Evolutionary conservation across 2,113 vertebrate genomes (phyloP).

Genomic region (Phycodurus eques): DNA sequence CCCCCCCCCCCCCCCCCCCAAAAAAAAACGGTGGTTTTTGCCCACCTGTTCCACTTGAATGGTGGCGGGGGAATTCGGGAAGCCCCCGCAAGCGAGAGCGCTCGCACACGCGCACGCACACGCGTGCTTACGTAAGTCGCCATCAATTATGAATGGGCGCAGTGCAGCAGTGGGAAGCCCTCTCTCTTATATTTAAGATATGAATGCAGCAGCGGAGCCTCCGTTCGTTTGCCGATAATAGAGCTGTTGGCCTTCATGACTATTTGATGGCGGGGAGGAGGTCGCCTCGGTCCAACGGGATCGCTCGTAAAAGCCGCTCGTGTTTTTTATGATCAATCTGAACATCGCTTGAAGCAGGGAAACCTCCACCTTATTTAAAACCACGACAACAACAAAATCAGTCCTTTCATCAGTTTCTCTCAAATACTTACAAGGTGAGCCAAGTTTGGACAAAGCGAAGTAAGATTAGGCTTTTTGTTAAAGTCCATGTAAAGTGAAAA

Average conservation of each 20-base stretch:
- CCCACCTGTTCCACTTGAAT: not conserved
- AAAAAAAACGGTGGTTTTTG: not conserved
- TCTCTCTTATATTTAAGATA: conserved; percentile 36
- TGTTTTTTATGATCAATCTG: not conserved
- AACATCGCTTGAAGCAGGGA: not conserved
- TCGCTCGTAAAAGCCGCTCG: not conserved
- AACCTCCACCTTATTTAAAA: not conserved
- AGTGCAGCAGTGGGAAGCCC: conserved; percentile 27
- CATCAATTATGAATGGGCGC: conserved; percentile 53
- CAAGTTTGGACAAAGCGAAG: no score
- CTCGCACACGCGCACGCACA: no score
- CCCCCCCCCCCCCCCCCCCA: no score
- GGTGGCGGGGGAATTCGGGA: conserved; percentile 21
- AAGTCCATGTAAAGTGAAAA: no score
- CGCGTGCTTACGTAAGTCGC: conserved; percentile 44
- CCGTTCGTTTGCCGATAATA: conserved; percentile 30
- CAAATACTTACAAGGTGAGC: no score
- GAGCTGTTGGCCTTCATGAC: conserved; percentile 36
- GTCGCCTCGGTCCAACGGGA: not conserved
- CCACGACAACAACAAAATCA: not conserved
- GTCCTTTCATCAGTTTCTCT: no score
- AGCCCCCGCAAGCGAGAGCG: conserved; percentile 25
- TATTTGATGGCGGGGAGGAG: conserved; percentile 33
- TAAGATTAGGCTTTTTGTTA: no score
- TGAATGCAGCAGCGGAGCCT: conserved; percentile 13